Evolutionary conservation across 2,113 vertebrate genomes (phyloP), one percentile per base, ranked within the genome.

Genomic region (Elephas maximus): DNA sequence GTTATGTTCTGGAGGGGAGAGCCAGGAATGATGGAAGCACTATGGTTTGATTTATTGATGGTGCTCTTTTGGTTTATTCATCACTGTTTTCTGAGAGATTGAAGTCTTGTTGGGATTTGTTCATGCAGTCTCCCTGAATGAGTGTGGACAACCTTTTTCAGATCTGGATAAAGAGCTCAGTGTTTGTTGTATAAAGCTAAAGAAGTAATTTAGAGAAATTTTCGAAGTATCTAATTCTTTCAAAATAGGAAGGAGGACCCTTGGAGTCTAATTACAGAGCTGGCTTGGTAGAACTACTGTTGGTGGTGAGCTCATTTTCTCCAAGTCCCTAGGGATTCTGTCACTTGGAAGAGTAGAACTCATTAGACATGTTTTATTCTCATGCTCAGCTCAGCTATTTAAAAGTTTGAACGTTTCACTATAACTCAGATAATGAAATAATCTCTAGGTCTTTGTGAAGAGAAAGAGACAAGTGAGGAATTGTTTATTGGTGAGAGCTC

Each of bases 251-350:
- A 60, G 62, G 21, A 6, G 23, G 2, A 41, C 93, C n/a, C 81
- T 62, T 24, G 74, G 81, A 88, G 63, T 78, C 73, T 95, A 41
- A 73, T 90, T 90, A 94, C 4, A 91, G 15, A 86, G 51, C 63
- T 51, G 63, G n/a, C 8, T 24, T 28, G 18, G 1, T 51, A 51
- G 18, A 48, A 23, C 1, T 11, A 60, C 48, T 69, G 4, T 33
- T 15, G 62, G 21, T 14, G 33, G 71, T n/a, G 41, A 86, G 18
- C 1, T 95, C 24, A 51, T 60, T 73, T 89, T 41, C 18, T 41
- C 24, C 12, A 73, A 2, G 18, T 41, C 60, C 41, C 18, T 23
- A 26, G 53, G 81, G 81, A 51, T 37, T 73, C 62, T 48, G 28
- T 85, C 8, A 80, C 48, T 90, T 48, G 24, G 8, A 80, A 41